Evolutionary conservation across 2,888 invertebrate genomes (phyloP).

Genomic region (Monochamus alternatus): DNA sequence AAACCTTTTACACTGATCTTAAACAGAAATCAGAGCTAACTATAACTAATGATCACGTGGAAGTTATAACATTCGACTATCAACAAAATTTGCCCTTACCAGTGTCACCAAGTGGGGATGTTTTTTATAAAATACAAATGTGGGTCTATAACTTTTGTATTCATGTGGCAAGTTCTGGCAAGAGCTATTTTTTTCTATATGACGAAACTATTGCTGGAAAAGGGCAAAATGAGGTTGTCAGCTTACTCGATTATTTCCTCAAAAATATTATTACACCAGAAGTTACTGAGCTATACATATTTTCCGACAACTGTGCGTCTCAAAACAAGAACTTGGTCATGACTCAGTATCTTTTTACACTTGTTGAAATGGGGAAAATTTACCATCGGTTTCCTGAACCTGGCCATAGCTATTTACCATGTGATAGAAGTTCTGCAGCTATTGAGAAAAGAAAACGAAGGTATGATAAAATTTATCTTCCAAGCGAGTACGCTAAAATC

Average conservation of each 20-base stretch:
- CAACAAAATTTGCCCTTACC: slow-evolving; percentile 52
- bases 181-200: slow-evolving; percentile 47
- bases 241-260: slow-evolving; percentile 46
- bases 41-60: slow-evolving; percentile 33
- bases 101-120: slow-evolving; percentile 47
- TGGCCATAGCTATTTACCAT: slow-evolving; percentile 4
- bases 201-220: slow-evolving; percentile 43
- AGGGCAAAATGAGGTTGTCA: slow-evolving; percentile 45
- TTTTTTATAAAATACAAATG: slow-evolving; percentile 47
- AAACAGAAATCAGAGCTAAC: slow-evolving; percentile 41
- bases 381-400: slow-evolving; percentile 2
- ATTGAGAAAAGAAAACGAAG: slow-evolving; percentile 2
- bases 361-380: neutral
- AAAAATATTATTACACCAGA: slow-evolving; percentile 31
- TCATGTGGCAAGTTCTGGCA: slow-evolving; percentile 47
- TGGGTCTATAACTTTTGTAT: slow-evolving; percentile 54
- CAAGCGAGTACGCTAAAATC: neutral
- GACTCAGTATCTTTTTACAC: neutral
- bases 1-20: slow-evolving; percentile 28
- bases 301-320: slow-evolving; percentile 50
- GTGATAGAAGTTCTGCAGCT: slow-evolving; percentile 4
- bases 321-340: slow-evolving; percentile 41
- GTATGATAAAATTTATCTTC: slow-evolving; percentile 1
- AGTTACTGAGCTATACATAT: slow-evolving; percentile 43
- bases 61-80: slow-evolving; percentile 46